Conservation (phyloP, 2,888 invertebrate genomes). For the Epiblema foenella region DNA sequence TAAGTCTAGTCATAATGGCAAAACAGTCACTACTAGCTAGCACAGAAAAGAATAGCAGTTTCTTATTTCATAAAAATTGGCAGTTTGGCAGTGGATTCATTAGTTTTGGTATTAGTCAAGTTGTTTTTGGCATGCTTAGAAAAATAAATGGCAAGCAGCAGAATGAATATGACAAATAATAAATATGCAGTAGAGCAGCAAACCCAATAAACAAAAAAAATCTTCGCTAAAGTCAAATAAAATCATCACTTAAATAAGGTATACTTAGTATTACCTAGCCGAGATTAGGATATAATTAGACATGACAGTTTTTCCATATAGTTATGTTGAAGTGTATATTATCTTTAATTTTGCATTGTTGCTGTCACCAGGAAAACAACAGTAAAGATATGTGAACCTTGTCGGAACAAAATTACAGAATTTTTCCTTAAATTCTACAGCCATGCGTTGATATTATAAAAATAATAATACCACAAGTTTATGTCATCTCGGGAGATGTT, state of each 20-base stretch:
- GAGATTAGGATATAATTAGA: no score
- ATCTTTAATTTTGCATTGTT: neutral
- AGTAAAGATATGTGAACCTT: neutral
- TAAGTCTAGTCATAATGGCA: neutral
- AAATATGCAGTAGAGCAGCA: neutral
- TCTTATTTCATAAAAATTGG: neutral
- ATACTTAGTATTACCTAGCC: no score
- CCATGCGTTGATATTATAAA: neutral
- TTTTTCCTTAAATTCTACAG: slow-evolving; percentile 1
- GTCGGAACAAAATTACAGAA: neutral
- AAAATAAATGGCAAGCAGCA: neutral
- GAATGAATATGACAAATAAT: neutral
- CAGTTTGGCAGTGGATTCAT: neutral
- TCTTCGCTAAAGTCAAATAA: neutral
- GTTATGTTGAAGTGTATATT: neutral
- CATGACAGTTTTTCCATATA: no score
- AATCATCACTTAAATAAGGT: neutral
- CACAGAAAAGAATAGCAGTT: neutral
- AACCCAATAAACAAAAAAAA: neutral
- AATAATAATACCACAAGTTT: slow-evolving; percentile 8
- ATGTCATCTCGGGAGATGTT: neutral
- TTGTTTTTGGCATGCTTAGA: neutral
- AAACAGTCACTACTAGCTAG: neutral
- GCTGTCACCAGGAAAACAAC: neutral
- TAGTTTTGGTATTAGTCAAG: neutral